Conservation (phyloP, 2,888 invertebrate genomes). For the Apotomis capreana region DNA sequence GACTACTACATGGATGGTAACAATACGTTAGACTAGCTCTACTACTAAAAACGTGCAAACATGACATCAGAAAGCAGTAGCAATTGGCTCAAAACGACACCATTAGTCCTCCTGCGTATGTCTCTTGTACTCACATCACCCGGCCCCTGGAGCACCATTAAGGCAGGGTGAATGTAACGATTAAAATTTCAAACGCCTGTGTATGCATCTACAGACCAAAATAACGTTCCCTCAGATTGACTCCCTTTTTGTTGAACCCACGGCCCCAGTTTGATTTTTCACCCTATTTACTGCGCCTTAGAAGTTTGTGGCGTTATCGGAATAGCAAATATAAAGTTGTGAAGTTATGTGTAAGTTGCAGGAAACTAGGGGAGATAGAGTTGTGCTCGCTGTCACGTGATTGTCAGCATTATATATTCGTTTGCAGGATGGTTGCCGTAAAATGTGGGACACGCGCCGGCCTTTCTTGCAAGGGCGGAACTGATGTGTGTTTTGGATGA, state of each 20-base stretch:
- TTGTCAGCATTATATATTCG: slow-evolving; percentile 67
- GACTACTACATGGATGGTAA: too few species aligned
- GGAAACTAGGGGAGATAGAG: slow-evolving; percentile 76
- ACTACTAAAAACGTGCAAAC: not conserved
- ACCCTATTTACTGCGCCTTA: slow-evolving; percentile 57
- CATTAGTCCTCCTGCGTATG: not conserved
- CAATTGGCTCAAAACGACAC: slow-evolving; percentile 17
- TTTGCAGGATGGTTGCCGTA: slow-evolving; percentile 54
- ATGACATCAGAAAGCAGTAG: not conserved
- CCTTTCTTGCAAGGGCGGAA: not conserved
- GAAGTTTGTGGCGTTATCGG: slow-evolving; percentile 46
- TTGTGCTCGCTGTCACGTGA: slow-evolving; percentile 67
- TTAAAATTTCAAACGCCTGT: slow-evolving; percentile 81
- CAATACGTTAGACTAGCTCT: not conserved
- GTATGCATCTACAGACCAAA: slow-evolving; percentile 73
- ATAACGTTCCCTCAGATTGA: slow-evolving; percentile 76
- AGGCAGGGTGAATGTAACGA: slow-evolving; percentile 80
- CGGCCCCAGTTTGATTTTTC: slow-evolving; percentile 54
- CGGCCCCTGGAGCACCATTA: slow-evolving; percentile 71
- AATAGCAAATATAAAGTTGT: slow-evolving; percentile 54
- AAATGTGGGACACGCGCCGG: slow-evolving; percentile 62
- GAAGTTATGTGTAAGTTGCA: slow-evolving; percentile 69
- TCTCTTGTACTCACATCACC: slow-evolving; percentile 47
- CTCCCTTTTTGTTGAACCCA: slow-evolving; percentile 56
- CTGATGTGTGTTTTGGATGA: not conserved